Base-by-base conservation (phyloP, 2,888 invertebrate genomes). In the Drosophila nr. perissopoda region DNA sequence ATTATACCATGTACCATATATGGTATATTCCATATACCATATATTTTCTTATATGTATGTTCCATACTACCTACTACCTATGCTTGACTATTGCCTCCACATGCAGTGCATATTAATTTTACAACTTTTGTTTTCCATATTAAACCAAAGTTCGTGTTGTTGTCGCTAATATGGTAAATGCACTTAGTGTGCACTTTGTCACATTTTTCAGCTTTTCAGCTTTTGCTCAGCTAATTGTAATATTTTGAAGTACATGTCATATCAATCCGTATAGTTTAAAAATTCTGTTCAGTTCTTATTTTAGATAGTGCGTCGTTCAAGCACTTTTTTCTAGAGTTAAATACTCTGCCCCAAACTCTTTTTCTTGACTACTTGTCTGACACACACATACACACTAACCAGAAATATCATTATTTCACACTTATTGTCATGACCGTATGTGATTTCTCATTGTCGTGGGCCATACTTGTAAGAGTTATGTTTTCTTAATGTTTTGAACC, bases 91-190 rank as follows among this genome's bases (percentile, higher is more conserved):
- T 51, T 59, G 48, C 31, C 54, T 38, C 36, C 18, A 42, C 57
- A 31, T 56, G 46, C 8, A 13, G 16, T 27, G 40, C 34, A 33
- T 70, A 73, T 70, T 67, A 18, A 52, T 58, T 57, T 52, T 18
- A 46, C 46, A 67, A 54, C 61, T 34, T 54, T 61, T 73, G 36
- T 57, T 49, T 52, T 63, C 51, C 59, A 63, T 74, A 57, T 60
- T 63, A 51, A 48, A 69, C 52, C 38, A 56, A 59, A 60, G 46
- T 54, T 73, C 51, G 42, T 42, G 18, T 38, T 60, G 8, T 48
- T 29, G 13, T n/a, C 31, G 21, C 36, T 40, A 18, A 33, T 33
- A n/a, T 40, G 31, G n/a, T 13, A 29, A 56, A 61, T 31, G 42
- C 25, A 54, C 8, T 40, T 42, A 10, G 34, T 36, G 59, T 21